Percentiles rank a stretch among this genome's conserved stretches.
Conservation (phyloP, 2,888 invertebrate genomes). For the Venustoraphidia nigricollis region DNA sequence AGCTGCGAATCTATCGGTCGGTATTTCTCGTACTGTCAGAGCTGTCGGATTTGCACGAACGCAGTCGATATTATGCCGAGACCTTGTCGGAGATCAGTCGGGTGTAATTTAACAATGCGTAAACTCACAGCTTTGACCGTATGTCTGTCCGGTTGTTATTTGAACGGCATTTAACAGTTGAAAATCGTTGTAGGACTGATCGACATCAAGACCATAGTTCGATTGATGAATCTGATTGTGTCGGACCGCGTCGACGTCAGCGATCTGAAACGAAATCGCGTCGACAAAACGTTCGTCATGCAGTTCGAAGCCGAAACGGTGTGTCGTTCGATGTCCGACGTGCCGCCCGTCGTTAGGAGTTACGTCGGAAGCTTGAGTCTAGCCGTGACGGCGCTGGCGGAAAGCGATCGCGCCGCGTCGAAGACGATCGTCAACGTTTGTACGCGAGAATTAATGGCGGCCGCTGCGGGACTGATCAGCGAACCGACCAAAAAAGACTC, state of each 20-base stretch:
- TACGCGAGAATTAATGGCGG: constrained; percentile 32
- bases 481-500: constrained; percentile 17
- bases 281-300: constrained; percentile 10
- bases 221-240: constrained; percentile 42
- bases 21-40: too few species aligned
- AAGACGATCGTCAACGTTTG: constrained; percentile 40
- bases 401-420: constrained; percentile 35
- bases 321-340: constrained; percentile 15
- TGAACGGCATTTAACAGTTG: too few species aligned
- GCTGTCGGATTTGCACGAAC: too few species aligned
- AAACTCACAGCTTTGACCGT: too few species aligned
- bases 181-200: constrained; percentile 21
- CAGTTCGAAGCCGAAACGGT: constrained; percentile 20
- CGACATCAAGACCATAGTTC: constrained; percentile 39
- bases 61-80: too few species aligned
- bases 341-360: constrained; percentile 20
- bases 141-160: too few species aligned
- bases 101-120: too few species aligned
- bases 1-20: constrained; percentile 23
- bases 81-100: too few species aligned
- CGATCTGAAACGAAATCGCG: constrained; percentile 17
- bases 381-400: constrained; percentile 34
- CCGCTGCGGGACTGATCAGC: constrained; percentile 21
- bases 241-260: constrained; percentile 33
- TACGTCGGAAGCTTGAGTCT: constrained; percentile 25